Percentiles rank a stretch among this genome's conserved stretches.
Conservation (phyloP, 2,888 invertebrate species). For the Agriopis leucophaearia region DNA sequence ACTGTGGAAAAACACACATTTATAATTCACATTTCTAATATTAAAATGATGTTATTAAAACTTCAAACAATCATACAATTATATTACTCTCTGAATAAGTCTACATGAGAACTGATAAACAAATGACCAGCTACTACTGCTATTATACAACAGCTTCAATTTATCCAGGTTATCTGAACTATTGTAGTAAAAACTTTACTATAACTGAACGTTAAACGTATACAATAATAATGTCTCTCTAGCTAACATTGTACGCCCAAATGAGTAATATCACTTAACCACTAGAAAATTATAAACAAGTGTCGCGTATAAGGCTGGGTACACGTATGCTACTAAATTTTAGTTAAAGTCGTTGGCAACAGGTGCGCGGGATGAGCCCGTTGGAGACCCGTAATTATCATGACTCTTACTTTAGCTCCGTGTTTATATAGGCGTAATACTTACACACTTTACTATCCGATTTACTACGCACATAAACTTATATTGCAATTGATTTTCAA, state of each 20-base stretch:
- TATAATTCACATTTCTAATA: no score
- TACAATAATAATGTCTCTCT: slow-evolving; percentile 54
- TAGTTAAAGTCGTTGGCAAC: slow-evolving; percentile 83
- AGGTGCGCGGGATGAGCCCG: slow-evolving; percentile 79
- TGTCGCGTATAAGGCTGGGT: slow-evolving; percentile 70
- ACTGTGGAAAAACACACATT: no score
- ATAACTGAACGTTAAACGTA: slow-evolving; percentile 25
- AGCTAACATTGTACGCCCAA: slow-evolving; percentile 53
- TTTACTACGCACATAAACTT: slow-evolving; percentile 35
- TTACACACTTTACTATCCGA: slow-evolving; percentile 34
- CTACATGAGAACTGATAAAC: neutral
- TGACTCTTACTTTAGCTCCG: slow-evolving; percentile 61
- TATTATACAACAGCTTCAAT: slow-evolving; percentile 8
- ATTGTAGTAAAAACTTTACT: slow-evolving; percentile 25
- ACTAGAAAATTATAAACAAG: slow-evolving; percentile 79
- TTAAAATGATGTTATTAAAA: neutral
- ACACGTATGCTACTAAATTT: slow-evolving; percentile 82
- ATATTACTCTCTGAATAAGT: neutral
- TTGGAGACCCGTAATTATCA: slow-evolving; percentile 78
- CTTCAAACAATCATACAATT: slow-evolving; percentile 12
- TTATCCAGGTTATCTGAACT: slow-evolving; percentile 35
- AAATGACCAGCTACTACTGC: slow-evolving; percentile 24
- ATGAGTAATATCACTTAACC: slow-evolving; percentile 74
- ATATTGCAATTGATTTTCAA: slow-evolving; percentile 34
- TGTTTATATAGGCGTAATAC: slow-evolving; percentile 38